phyloP scores from a whole-genome alignment of 1,140 invertebrate species.

The Subanguina moxae region DNA sequence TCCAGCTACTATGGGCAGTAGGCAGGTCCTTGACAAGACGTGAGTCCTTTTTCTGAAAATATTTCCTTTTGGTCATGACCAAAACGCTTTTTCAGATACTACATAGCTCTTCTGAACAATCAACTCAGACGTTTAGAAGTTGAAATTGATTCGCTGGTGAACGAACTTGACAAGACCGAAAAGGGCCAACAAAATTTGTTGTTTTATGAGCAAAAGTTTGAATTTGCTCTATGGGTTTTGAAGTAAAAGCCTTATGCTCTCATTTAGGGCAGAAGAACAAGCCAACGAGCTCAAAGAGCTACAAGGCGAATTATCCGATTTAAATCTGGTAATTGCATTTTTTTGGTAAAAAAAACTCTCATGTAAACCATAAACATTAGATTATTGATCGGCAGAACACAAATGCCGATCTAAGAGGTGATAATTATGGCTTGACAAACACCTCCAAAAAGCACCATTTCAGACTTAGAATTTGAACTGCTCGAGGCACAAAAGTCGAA shows the following conservation, averaged over 20 bases:
- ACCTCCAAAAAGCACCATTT: not conserved
- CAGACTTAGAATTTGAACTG: slow-evolving; percentile 22
- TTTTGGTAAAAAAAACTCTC: not conserved
- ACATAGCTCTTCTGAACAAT: slow-evolving; percentile 37
- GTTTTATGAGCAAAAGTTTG: slow-evolving; percentile 37
- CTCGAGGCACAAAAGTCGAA: slow-evolving; percentile 18
- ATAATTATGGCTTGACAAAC: not conserved
- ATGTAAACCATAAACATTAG: slow-evolving; percentile 6
- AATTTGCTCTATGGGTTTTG: not conserved
- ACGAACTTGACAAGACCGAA: slow-evolving; percentile 31
- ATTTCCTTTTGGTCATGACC: too few species aligned
- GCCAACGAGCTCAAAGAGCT: slow-evolving; percentile 39
- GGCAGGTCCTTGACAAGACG: slow-evolving; percentile 28
- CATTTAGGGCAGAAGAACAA: slow-evolving; percentile 37
- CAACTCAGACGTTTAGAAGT: slow-evolving; percentile 25
- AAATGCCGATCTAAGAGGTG: slow-evolving; percentile 22
- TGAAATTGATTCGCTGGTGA: slow-evolving; percentile 22
- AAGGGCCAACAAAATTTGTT: slow-evolving; percentile 29
- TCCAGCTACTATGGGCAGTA: slow-evolving; percentile 31
- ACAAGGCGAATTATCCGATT: slow-evolving; percentile 31
- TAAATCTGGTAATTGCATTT: slow-evolving; percentile 23
- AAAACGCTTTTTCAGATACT: not conserved
- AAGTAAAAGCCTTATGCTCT: not conserved
- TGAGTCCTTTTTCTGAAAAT: not conserved
- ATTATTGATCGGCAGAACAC: slow-evolving; percentile 39